Base-by-base conservation (phyloP, 2,113 vertebrate genomes). In the Gorsachius goisagi region DNA sequence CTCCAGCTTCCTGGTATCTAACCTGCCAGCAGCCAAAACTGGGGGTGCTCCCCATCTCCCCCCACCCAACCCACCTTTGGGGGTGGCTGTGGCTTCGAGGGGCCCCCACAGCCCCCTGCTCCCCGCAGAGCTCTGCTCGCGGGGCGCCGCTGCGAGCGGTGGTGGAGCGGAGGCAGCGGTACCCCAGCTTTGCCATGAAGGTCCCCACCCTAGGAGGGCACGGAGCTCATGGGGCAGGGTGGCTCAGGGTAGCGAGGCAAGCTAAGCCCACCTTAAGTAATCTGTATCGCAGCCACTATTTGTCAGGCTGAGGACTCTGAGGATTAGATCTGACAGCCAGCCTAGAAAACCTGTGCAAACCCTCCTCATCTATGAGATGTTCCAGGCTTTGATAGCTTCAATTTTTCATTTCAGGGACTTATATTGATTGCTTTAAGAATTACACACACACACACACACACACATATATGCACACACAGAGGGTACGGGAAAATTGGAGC, bases 361-460 rank as follows among this genome's bases (percentile, higher is more conserved):
- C 88, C 90, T 92, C 74, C 95, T 97, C 92, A 55, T 95, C 93
- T 74, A 13, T 6, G 90, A 95, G 93, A 96, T 52, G 76, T 90
- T 88, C 67, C 76, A 86, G 84, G 56, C 94, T 78, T 77, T 97
- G 91, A 96, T 9, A n/a, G 96, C 91, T 95, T 81, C 97, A 91
- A 35, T 96, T 95, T 95, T 98, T 97, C 97, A 85, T 97, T 93
- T 45, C 64, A 88, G 96, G 94, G 87, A 82, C 95, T 94, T 94
- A 5, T 91, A 98, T 98, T 96, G 98, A 98, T 98, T 97, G 92
- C 74, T 39, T 33, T 41, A 72, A 84, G 95, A 97, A 90, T 96
- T 90, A 82, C 50, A 56, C 87, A 55, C 55, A 74, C 79, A 59
- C 77, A 52, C 33, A 53, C 28, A 59, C 12, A 79, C 77, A 33